These are phyloP conservation scores for Lichenostomus cassidix DNA, from an alignment of 2,113 vertebrate species.

Conservation along the genomic window DNA sequence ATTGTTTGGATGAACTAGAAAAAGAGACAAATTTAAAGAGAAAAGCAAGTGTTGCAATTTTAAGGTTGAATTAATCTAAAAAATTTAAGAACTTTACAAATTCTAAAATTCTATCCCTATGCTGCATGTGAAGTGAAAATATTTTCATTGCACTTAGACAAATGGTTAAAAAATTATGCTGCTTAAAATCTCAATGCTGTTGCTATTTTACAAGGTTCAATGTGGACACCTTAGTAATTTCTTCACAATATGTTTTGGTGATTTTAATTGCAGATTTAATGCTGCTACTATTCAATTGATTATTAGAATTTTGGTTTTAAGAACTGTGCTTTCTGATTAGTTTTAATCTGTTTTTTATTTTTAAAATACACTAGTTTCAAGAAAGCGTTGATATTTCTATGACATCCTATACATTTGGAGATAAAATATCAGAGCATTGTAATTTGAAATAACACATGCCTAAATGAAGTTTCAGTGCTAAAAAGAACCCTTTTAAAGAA, in stretches of 20 bases:
- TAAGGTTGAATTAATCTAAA: neutral
- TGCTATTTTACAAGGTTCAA: neutral
- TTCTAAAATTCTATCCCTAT: neutral
- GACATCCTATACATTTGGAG: neutral
- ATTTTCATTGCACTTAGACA: neutral
- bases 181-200: neutral
- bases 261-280: neutral
- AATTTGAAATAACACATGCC: neutral
- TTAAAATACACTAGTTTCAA: neutral
- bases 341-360: neutral
- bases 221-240: neutral
- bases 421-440: neutral
- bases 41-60: neutral
- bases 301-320: neutral
- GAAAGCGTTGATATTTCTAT: neutral
- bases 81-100: neutral
- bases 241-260: neutral
- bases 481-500: neutral
- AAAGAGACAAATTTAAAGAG: neutral
- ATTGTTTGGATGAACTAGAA: neutral
- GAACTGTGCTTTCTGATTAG: neutral
- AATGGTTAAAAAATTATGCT: neutral
- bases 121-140: neutral
- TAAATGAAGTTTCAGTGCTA: neutral
- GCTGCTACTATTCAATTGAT: neutral